Conservation (phyloP, 2,113 vertebrate species). For the Columba livia region DNA sequence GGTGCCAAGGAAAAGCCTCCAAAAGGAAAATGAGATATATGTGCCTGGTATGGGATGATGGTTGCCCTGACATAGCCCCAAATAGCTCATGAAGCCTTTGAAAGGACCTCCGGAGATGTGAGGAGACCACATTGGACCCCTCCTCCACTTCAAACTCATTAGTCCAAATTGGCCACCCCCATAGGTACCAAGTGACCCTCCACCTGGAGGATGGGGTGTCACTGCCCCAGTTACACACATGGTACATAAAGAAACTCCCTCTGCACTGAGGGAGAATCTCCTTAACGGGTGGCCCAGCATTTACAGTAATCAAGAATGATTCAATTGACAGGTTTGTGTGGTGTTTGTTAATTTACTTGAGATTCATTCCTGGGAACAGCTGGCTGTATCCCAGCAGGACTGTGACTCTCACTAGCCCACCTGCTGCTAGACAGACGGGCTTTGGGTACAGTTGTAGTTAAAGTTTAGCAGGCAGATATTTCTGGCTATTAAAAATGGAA, state of each 20-base stretch:
- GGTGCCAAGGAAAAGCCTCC: background rate
- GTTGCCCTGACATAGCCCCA: background rate
- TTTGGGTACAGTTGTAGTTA: slow-evolving; percentile 62
- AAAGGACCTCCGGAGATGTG: background rate
- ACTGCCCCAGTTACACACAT: background rate
- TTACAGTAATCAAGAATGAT: slow-evolving; percentile 71
- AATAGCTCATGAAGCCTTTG: background rate
- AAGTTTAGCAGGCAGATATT: slow-evolving; percentile 70
- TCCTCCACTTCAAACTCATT: background rate
- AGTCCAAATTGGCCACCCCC: background rate
- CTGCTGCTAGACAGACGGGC: slow-evolving; percentile 73
- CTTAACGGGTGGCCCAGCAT: slow-evolving; percentile 20
- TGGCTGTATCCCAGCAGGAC: slow-evolving; percentile 77
- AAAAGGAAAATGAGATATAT: background rate
- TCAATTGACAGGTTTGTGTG: slow-evolving; percentile 77
- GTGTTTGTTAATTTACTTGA: slow-evolving; percentile 79
- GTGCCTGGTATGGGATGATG: background rate
- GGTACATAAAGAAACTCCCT: background rate
- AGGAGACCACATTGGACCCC: background rate
- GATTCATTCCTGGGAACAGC: slow-evolving; percentile 77
- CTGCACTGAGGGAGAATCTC: background rate
- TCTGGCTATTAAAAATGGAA: slow-evolving; percentile 68
- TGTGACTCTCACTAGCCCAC: slow-evolving; percentile 71
- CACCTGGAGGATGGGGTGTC: background rate
- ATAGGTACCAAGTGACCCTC: background rate